Percentiles rank a stretch among this genome's conserved stretches.
These are phyloP conservation scores for Aspidapion aeneum DNA, from an alignment of 2,888 invertebrate species.

Conservation along the genomic window DNA sequence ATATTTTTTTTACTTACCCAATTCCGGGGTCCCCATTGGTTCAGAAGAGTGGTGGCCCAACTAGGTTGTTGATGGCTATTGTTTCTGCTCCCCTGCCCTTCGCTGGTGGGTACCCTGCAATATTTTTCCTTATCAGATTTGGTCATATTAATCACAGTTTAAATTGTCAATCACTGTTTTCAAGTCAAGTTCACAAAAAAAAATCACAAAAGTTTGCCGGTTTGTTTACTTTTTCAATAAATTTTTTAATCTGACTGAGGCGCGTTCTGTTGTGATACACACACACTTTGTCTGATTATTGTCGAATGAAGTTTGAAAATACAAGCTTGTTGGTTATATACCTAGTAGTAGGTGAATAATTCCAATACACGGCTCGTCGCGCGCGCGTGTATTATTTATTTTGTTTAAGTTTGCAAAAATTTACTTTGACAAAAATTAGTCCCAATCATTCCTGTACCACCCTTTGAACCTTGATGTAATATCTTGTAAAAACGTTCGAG, in stretches of 20 bases:
- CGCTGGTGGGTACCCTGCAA: slow-evolving; percentile 28
- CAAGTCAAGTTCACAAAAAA: too few species aligned
- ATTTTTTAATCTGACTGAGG: background rate
- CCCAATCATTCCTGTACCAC: too few species aligned
- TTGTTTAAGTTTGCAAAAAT: too few species aligned
- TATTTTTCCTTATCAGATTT: slow-evolving; percentile 29
- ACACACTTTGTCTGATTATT: slow-evolving; percentile 9
- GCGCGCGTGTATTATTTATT: background rate
- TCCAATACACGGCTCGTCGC: background rate
- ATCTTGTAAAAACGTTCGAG: too few species aligned
- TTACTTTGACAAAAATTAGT: too few species aligned
- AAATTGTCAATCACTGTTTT: too few species aligned
- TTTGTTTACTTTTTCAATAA: slow-evolving; percentile 17
- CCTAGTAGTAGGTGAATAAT: slow-evolving; percentile 14
- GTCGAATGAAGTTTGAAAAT: slow-evolving; percentile 28
- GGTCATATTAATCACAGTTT: slow-evolving; percentile 29
- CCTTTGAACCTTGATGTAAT: too few species aligned
- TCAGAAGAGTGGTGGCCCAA: slow-evolving; percentile 25
- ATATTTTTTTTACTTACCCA: slow-evolving; percentile 30
- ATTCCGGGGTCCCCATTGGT: slow-evolving; percentile 26
- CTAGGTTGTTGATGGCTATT: slow-evolving; percentile 14
- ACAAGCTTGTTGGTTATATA: slow-evolving; percentile 29
- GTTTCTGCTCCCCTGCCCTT: slow-evolving; percentile 10
- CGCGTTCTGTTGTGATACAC: slow-evolving; percentile 11
- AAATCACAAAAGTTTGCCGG: background rate